phyloP scores from a whole-genome alignment of 2,797 vertebrate species.

The Clamator glandarius region DNA sequence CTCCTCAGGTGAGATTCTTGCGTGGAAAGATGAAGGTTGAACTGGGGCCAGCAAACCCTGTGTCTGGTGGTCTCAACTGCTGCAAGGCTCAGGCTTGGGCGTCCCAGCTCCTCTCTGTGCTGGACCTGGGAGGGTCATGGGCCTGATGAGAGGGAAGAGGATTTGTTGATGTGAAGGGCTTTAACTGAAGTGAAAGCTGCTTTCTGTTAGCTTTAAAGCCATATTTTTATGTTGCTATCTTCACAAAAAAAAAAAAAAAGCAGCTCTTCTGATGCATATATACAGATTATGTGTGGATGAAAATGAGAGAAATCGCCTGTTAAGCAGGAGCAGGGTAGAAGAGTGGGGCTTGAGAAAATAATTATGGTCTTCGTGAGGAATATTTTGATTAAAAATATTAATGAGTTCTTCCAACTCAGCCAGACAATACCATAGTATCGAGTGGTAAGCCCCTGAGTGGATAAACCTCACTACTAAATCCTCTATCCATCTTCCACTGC shows the following conservation, averaged over 20 bases:
- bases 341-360: not conserved
- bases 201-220: not conserved
- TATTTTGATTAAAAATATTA: not conserved
- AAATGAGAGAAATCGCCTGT: not conserved
- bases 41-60: not conserved
- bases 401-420: not conserved
- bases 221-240: fast-evolving
- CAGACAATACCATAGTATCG: not conserved
- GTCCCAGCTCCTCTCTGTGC: not conserved
- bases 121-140: not conserved
- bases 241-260: not conserved
- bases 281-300: fast-evolving
- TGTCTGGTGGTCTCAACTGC: not conserved
- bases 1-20: not conserved
- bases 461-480: not conserved
- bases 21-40: not conserved
- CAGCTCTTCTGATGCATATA: fast-evolving
- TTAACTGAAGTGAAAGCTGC: not conserved
- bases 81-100: not conserved
- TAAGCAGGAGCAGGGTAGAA: not conserved
- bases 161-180: not conserved
- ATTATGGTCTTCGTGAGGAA: not conserved
- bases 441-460: not conserved
- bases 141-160: too few species aligned
- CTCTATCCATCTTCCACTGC: not conserved